Evolutionary conservation across 2,797 vertebrate genomes (phyloP).

Genomic region (Ctenopoma multispine): DNA sequence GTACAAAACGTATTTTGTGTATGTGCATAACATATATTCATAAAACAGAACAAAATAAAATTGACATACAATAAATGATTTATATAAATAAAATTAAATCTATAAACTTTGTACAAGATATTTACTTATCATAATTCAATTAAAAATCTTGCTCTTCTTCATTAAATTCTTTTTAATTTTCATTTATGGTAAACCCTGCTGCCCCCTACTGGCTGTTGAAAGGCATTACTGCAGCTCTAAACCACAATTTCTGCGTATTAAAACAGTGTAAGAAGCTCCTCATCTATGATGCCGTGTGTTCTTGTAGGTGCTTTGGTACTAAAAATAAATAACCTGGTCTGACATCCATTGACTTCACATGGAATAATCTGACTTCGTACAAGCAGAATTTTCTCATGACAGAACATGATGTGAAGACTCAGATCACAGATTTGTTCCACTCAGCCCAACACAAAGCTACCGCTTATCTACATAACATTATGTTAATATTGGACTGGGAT

Average conservation of each 20-base stretch:
- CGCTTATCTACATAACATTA: slow-evolving; percentile 60
- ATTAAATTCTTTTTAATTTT: not conserved
- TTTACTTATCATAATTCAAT: not conserved
- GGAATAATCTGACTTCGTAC: slow-evolving; percentile 26
- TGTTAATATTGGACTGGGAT: slow-evolving; percentile 38
- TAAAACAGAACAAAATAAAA: too few relatives aligned
- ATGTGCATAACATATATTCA: too few relatives aligned
- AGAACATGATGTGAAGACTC: slow-evolving; percentile 16
- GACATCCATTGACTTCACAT: slow-evolving; percentile 27
- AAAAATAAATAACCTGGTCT: slow-evolving; percentile 35
- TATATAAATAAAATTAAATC: too few relatives aligned
- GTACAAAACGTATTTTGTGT: too few relatives aligned
- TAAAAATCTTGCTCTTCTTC: not conserved
- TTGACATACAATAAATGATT: too few relatives aligned
- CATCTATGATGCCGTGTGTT: not conserved
- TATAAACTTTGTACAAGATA: too few relatives aligned
- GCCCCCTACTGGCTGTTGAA: slow-evolving; percentile 1
- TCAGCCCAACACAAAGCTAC: slow-evolving; percentile 45
- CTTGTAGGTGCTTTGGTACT: not conserved
- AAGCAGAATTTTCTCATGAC: slow-evolving; percentile 22
- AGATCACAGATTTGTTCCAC: slow-evolving; percentile 31
- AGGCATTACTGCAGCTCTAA: not conserved
- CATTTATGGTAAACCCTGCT: not conserved
- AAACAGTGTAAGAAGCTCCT: too few relatives aligned
- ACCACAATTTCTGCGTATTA: not conserved